Evolutionary conservation across 2,888 invertebrate species (phyloP).

Genomic region (Julus scanicus): DNA sequence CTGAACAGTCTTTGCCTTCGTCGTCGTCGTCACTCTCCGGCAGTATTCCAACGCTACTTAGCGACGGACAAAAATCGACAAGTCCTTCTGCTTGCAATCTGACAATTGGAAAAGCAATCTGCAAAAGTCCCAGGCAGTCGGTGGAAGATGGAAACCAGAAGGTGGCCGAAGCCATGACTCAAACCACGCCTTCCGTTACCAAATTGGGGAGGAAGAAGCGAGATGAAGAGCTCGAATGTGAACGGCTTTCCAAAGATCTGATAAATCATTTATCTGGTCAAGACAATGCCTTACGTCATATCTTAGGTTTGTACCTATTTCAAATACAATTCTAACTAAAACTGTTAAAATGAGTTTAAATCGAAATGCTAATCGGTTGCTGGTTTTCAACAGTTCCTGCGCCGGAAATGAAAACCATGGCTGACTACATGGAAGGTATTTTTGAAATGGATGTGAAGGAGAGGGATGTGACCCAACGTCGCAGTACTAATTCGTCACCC

Average conservation of each 20-base stretch:
- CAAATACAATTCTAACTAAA: background rate
- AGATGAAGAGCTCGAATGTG: constrained; percentile 83
- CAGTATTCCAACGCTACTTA: constrained; percentile 26
- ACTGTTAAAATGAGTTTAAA: background rate
- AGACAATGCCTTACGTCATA: constrained; percentile 74
- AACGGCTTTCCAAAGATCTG: constrained; percentile 72
- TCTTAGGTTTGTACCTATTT: constrained; percentile 68
- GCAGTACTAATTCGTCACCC: constrained; percentile 23
- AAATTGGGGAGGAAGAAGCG: constrained; percentile 61
- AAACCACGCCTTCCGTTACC: background rate
- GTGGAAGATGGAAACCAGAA: background rate
- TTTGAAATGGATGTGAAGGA: constrained; percentile 70
- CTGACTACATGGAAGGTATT: constrained; percentile 77
- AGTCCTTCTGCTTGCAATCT: constrained; percentile 29
- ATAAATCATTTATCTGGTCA: constrained; percentile 66
- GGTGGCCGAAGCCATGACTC: constrained; percentile 19
- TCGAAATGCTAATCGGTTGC: background rate
- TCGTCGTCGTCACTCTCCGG: background rate
- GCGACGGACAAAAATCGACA: background rate
- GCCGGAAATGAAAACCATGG: constrained; percentile 75
- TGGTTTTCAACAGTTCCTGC: constrained; percentile 70
- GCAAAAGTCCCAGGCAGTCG: constrained; percentile 5
- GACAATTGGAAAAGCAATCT: background rate
- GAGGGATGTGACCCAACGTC: constrained; percentile 23
- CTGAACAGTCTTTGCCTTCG: constrained; percentile 28